Evolutionary conservation across 2,113 vertebrate species (phyloP).

Genomic region (Rissa tridactyla): DNA sequence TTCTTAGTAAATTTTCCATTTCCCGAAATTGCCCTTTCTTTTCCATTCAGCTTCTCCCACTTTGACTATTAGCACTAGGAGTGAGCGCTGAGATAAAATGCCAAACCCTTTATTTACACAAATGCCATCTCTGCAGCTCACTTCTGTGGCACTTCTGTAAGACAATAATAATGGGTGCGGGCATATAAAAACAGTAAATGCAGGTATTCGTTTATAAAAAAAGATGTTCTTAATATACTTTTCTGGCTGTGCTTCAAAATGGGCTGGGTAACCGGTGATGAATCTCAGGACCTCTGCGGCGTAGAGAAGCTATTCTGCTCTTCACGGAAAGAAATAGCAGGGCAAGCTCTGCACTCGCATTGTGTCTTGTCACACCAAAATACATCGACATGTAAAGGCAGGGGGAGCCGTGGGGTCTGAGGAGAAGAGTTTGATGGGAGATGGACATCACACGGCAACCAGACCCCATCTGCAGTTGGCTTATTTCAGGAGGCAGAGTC

Average conservation of each 20-base stretch:
- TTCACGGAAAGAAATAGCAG: not conserved
- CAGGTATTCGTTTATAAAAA: not conserved
- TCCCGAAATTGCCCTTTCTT: not conserved
- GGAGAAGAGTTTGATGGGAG: not conserved
- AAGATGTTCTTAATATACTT: not conserved
- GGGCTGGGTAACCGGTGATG: not conserved
- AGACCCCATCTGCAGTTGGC: not conserved
- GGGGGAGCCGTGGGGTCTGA: not conserved
- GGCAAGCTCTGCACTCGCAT: rapidly evolving
- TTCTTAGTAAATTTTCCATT: constrained; percentile 6
- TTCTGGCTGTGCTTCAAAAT: not conserved
- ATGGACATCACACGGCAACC: not conserved
- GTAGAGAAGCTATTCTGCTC: not conserved
- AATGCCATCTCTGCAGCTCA: not conserved
- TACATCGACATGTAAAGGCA: rapidly evolving
- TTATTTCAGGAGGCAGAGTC: not conserved
- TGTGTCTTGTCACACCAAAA: not conserved
- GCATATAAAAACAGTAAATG: not conserved
- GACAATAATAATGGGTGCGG: not conserved
- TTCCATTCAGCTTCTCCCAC: not conserved
- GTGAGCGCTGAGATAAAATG: not conserved
- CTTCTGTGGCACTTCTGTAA: not conserved
- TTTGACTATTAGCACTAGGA: not conserved
- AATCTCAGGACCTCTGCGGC: not conserved
- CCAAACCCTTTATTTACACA: not conserved